Percentiles rank a stretch among this genome's conserved stretches.
Evolutionary conservation across 2,888 invertebrate genomes (phyloP).

Genomic region (Sarcophaga caerulescens): DNA sequence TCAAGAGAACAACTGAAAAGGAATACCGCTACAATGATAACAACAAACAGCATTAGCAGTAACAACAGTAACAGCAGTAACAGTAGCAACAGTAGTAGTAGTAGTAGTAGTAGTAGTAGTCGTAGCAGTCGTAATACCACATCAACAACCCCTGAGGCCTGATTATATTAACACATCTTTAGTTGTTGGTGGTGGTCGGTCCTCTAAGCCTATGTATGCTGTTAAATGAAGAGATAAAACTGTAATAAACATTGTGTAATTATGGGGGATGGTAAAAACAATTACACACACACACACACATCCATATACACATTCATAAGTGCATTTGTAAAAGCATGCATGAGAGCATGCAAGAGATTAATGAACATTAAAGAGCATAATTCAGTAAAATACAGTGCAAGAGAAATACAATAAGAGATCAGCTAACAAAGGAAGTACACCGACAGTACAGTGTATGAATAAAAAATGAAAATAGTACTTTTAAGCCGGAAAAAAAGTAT

Average conservation of each 20-base stretch:
- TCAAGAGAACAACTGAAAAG: constrained; percentile 6
- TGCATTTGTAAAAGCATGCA: not conserved
- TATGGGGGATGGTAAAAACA: constrained; percentile 43
- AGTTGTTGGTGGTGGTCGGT: not conserved
- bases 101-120: not conserved
- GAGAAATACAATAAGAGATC: too few relatives aligned
- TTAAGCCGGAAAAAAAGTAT: too few relatives aligned
- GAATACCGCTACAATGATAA: too few relatives aligned
- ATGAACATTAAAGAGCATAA: not conserved
- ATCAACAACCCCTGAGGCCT: constrained; percentile 54
- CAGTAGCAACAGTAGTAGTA: not conserved
- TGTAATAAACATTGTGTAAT: constrained; percentile 20
- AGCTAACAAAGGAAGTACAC: too few relatives aligned
- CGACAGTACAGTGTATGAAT: too few relatives aligned
- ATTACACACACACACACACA: constrained; percentile 7
- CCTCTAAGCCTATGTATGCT: not conserved
- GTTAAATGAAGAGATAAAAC: constrained; percentile 57
- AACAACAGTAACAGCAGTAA: not conserved
- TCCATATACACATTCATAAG: not conserved
- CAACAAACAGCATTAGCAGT: not conserved
- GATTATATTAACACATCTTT: constrained; percentile 56
- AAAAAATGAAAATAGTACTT: too few relatives aligned
- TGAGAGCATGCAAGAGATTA: not conserved
- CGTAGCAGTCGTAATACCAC: too few relatives aligned
- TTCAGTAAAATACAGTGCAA: not conserved